These are phyloP conservation scores for Diachasma alloeum DNA, from an alignment of 1,140 invertebrate species.

Conservation along the genomic window DNA sequence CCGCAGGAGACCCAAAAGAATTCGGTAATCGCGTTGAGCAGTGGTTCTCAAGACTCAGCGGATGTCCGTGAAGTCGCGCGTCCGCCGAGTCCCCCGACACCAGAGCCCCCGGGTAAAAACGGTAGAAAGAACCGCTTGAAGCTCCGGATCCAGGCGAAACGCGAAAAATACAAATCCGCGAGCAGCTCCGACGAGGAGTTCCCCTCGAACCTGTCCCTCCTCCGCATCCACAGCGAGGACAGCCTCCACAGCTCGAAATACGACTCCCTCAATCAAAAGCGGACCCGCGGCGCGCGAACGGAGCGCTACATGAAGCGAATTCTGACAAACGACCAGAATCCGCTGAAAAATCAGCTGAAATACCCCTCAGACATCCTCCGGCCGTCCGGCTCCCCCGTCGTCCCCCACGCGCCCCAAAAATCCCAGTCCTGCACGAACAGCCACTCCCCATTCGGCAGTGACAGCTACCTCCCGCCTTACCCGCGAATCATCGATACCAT, in stretches of 20 bases:
- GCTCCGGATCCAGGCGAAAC: constrained; percentile 71
- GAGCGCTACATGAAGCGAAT: constrained; percentile 80
- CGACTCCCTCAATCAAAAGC: constrained; percentile 63
- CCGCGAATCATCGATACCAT: neutral
- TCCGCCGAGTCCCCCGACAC: neutral
- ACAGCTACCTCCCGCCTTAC: neutral
- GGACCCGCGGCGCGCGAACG: constrained; percentile 75
- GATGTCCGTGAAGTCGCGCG: neutral
- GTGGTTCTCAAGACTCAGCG: neutral
- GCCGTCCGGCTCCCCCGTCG: neutral
- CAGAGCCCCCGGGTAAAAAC: constrained; percentile 51
- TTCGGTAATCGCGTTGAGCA: constrained; percentile 48
- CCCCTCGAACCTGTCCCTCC: constrained; percentile 70
- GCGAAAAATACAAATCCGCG: constrained; percentile 69
- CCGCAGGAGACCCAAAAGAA: constrained; percentile 15
- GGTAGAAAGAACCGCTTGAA: constrained; percentile 69
- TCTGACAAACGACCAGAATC: constrained; percentile 68
- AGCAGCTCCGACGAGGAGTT: constrained; percentile 80
- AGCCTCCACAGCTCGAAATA: constrained; percentile 62
- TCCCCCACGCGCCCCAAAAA: neutral
- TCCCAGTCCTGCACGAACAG: neutral
- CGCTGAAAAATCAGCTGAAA: constrained; percentile 8
- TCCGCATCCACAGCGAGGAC: constrained; percentile 73
- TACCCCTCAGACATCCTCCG: constrained; percentile 19
- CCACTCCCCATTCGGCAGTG: neutral